Conservation (phyloP, 92 coral and sea anemone species). For the Porites cylindrica region DNA sequence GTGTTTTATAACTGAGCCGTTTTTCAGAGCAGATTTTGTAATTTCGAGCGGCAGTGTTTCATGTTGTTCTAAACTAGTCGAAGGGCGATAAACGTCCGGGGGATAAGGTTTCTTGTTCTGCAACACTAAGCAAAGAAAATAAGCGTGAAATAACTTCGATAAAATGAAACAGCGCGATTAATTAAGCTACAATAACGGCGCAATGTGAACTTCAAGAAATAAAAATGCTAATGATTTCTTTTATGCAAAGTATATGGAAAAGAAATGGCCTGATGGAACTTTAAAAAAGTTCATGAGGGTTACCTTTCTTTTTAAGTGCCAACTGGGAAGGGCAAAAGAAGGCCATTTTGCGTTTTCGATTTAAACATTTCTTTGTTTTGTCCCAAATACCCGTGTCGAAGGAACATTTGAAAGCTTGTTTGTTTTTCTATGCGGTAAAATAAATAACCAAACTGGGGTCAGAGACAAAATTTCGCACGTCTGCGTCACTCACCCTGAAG, state of each 20-base stretch:
- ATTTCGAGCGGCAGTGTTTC: constrained; percentile 25
- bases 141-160: constrained; percentile 25
- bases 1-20: constrained; percentile 59
- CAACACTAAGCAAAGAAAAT: constrained; percentile 57
- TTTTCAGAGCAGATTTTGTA: constrained; percentile 82
- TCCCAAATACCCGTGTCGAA: constrained; percentile 23
- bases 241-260: not conserved
- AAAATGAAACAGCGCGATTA: constrained; percentile 20
- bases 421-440: constrained; percentile 40
- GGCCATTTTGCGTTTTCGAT: constrained; percentile 59
- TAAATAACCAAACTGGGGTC: constrained; percentile 24
- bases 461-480: constrained; percentile 29
- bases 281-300: not conserved
- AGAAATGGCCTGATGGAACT: not conserved
- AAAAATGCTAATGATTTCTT: not conserved
- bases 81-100: constrained; percentile 72
- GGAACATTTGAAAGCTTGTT: constrained; percentile 37
- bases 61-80: constrained; percentile 22
- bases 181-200: constrained; percentile 23
- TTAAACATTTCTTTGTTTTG: constrained; percentile 7
- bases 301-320: constrained; percentile 81
- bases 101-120: constrained; percentile 71
- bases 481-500: constrained; percentile 20
- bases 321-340: constrained; percentile 87
- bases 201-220: not conserved